Evolutionary conservation across 2,113 vertebrate species (phyloP).

Genomic region (Corythaixoides concolor): DNA sequence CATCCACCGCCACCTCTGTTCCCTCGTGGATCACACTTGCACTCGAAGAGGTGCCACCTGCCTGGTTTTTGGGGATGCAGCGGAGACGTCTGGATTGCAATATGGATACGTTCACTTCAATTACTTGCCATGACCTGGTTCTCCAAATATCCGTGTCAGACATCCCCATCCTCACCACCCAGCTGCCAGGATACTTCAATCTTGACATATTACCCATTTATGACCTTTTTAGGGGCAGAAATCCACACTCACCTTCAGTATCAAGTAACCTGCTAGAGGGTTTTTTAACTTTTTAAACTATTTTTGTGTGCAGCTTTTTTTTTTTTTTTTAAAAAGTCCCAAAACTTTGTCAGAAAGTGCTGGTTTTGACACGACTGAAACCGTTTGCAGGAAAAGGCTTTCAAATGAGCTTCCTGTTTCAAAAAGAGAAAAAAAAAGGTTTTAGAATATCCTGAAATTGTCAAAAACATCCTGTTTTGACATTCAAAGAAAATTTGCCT

Average conservation of each 20-base stretch:
- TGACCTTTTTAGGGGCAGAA: background rate
- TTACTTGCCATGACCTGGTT: background rate
- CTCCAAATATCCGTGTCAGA: background rate
- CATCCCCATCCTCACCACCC: background rate
- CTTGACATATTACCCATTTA: background rate
- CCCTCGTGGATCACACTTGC: background rate
- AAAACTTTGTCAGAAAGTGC: background rate
- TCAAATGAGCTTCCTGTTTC: slow-evolving; percentile 48
- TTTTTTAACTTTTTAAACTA: background rate
- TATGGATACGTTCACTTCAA: background rate
- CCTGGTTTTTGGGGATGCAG: rapidly evolving
- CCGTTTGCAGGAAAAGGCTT: slow-evolving; percentile 35
- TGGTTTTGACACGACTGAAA: slow-evolving; percentile 19
- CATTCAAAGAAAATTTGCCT: slow-evolving; percentile 30
- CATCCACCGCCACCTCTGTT: background rate
- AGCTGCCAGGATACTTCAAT: rapidly evolving
- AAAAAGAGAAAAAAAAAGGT: background rate
- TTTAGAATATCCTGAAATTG: slow-evolving; percentile 46
- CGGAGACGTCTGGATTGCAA: background rate
- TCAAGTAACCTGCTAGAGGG: background rate
- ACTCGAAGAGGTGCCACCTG: background rate
- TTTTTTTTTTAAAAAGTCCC: background rate
- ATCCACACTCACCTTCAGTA: background rate
- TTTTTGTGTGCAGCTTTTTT: background rate
- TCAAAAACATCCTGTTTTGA: slow-evolving; percentile 70